A percentile compares a stretch with the other conserved stretches of the same genome.
Conservation (phyloP, 2,888 invertebrate genomes). For the Carterocephalus palaemon region DNA sequence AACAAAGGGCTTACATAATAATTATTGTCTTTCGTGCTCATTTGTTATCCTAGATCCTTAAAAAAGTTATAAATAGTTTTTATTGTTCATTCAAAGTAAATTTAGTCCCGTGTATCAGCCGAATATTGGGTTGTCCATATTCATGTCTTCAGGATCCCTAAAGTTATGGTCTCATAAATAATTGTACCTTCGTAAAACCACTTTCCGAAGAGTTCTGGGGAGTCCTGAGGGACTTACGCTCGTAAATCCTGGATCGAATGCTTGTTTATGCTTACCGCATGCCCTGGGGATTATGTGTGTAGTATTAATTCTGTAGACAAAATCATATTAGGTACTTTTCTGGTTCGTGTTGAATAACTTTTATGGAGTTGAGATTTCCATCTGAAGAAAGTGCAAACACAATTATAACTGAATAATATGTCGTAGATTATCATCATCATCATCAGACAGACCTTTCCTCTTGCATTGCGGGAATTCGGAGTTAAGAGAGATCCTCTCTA, state of each 20-base stretch:
- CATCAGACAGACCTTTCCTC: too few relatives aligned
- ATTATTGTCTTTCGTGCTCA: not conserved
- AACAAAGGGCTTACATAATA: not conserved
- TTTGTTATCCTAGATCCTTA: too few relatives aligned
- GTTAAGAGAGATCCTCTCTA: too few relatives aligned
- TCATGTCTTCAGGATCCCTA: constrained; percentile 8
- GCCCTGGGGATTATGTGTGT: constrained; percentile 18
- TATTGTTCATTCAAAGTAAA: too few relatives aligned
- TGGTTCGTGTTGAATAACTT: constrained; percentile 10
- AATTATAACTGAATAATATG: too few relatives aligned
- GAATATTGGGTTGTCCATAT: constrained; percentile 8
- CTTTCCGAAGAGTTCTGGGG: constrained; percentile 23
- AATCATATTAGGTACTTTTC: constrained; percentile 17
- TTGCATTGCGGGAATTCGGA: too few relatives aligned
- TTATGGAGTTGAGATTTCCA: too few relatives aligned
- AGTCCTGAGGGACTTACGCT: constrained; percentile 22
- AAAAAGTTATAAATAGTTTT: too few relatives aligned
- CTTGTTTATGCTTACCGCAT: constrained; percentile 23
- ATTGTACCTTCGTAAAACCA: constrained; percentile 27
- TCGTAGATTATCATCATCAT: too few relatives aligned
- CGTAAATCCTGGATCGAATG: constrained; percentile 29
- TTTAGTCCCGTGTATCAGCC: constrained; percentile 3
- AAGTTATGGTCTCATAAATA: constrained; percentile 26
- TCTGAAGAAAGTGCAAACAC: too few relatives aligned
- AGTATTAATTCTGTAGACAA: constrained; percentile 6